A percentile compares a stretch with the other conserved stretches of the same genome.
These are phyloP conservation scores for Cyprinus carpio DNA, from an alignment of 2,113 vertebrate genomes.

Conservation along the genomic window DNA sequence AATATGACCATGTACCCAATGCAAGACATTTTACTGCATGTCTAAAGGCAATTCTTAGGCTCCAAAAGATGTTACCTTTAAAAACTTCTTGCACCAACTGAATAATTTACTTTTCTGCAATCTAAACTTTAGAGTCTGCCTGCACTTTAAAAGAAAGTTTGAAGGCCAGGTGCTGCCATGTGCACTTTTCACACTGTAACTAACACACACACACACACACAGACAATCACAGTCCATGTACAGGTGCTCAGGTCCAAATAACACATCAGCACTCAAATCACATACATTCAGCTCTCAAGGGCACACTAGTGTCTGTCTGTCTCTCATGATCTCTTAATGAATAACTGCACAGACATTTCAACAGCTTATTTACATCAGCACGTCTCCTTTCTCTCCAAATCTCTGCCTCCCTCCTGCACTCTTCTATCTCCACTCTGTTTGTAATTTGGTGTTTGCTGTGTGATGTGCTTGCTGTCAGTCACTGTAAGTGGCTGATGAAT, in stretches of 20 bases:
- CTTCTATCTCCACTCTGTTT: slow-evolving; percentile 28
- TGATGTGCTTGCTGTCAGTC: slow-evolving; percentile 36
- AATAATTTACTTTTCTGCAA: background rate
- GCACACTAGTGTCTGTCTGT: slow-evolving; percentile 18
- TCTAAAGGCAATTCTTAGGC: background rate
- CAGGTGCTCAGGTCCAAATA: slow-evolving; percentile 10
- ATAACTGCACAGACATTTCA: slow-evolving; percentile 32
- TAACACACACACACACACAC: background rate
- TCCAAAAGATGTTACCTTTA: background rate
- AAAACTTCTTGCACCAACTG: background rate
- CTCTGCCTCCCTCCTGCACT: background rate
- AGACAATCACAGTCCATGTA: background rate
- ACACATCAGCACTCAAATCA: background rate
- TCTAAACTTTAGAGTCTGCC: background rate
- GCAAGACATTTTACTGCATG: background rate
- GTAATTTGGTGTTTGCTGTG: slow-evolving; percentile 24
- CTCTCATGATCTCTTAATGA: slow-evolving; percentile 31
- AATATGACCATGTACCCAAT: background rate
- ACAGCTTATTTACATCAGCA: slow-evolving; percentile 17
- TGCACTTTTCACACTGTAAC: background rate
- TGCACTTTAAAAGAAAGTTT: background rate
- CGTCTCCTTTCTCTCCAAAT: background rate
- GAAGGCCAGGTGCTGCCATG: background rate
- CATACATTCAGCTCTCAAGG: slow-evolving; percentile 12
- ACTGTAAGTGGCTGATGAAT: slow-evolving; percentile 49